These are phyloP conservation scores for Numida meleagris DNA, from an alignment of 2,113 vertebrate species.

Conservation along the genomic window DNA sequence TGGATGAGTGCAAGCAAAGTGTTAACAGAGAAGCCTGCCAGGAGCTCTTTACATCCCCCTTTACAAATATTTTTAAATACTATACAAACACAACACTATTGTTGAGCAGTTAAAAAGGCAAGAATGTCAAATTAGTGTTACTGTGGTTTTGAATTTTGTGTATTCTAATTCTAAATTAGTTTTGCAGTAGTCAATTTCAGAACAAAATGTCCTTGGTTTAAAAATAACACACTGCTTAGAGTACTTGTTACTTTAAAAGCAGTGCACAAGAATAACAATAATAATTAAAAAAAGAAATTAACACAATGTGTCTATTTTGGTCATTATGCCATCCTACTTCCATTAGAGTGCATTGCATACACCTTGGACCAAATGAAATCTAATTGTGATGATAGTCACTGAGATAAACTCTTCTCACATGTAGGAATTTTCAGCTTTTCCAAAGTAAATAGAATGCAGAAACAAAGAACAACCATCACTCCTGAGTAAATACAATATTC, in stretches of 20 bases:
- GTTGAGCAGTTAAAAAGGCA: slow-evolving; percentile 50
- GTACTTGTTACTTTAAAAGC: slow-evolving; percentile 47
- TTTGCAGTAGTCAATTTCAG: slow-evolving; percentile 53
- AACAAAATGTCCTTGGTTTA: slow-evolving; percentile 63
- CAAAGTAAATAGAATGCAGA: neutral
- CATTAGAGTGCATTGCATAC: neutral
- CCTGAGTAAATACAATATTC: neutral
- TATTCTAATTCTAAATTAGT: slow-evolving; percentile 60
- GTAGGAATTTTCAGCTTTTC: neutral
- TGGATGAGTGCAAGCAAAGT: neutral
- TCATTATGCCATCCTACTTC: neutral
- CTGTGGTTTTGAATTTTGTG: slow-evolving; percentile 63
- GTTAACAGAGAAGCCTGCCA: slow-evolving; percentile 49
- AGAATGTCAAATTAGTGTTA: slow-evolving; percentile 58
- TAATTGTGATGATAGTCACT: neutral
- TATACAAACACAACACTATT: slow-evolving; percentile 53
- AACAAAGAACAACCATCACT: neutral
- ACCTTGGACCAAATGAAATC: neutral
- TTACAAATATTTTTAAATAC: slow-evolving; percentile 44
- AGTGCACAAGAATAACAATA: neutral
- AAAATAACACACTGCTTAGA: slow-evolving; percentile 48
- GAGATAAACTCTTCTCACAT: neutral
- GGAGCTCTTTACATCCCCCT: slow-evolving; percentile 32
- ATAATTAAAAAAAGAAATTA: neutral
- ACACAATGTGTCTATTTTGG: slow-evolving; percentile 10